These are phyloP conservation scores for Nematostella vectensis DNA, from an alignment of 92 coral and sea anemone species.

Conservation along the genomic window DNA sequence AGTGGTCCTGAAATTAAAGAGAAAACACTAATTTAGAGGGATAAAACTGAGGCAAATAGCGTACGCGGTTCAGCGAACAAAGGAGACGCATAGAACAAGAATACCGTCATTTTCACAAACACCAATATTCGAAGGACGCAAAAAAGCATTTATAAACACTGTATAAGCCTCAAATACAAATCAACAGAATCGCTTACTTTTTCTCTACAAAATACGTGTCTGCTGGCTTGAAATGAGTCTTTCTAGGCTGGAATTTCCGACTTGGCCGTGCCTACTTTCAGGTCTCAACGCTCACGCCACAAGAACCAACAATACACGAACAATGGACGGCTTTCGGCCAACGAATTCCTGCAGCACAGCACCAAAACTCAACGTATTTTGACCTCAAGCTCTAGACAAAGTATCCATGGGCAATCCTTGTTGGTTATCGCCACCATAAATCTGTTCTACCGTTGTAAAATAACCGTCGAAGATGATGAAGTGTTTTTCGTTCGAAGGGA, in stretches of 20 bases:
- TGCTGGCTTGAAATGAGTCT: constrained; percentile 7
- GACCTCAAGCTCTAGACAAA: constrained; percentile 18
- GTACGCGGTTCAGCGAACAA: constrained; percentile 65
- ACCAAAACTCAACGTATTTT: constrained; percentile 13
- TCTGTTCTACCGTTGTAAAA: constrained; percentile 30
- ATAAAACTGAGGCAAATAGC: constrained; percentile 24
- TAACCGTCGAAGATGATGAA: constrained; percentile 37
- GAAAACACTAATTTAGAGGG: constrained; percentile 12
- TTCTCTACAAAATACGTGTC: constrained; percentile 44
- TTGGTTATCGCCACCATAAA: constrained; percentile 13
- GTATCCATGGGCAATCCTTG: constrained; percentile 37
- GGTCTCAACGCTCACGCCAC: constrained; percentile 51
- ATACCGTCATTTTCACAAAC: constrained; percentile 27
- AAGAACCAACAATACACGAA: constrained; percentile 54
- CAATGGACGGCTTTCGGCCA: constrained; percentile 75
- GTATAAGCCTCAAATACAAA: constrained; percentile 3
- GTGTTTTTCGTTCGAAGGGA: constrained; percentile 56
- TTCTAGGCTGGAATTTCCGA: constrained; percentile 24
- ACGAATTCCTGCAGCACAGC: constrained; percentile 42
- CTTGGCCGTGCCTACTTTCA: constrained; percentile 49
- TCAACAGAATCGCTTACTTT: constrained; percentile 46
- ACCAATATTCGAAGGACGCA: constrained; percentile 44
- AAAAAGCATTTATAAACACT: constrained; percentile 7
- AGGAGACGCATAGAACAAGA: constrained; percentile 39
- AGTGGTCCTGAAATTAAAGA: constrained; percentile 5